A percentile compares a stretch with the other conserved stretches of the same genome.
Evolutionary conservation across 2,888 invertebrate species (phyloP).

Genomic region (Buathra laborator): DNA sequence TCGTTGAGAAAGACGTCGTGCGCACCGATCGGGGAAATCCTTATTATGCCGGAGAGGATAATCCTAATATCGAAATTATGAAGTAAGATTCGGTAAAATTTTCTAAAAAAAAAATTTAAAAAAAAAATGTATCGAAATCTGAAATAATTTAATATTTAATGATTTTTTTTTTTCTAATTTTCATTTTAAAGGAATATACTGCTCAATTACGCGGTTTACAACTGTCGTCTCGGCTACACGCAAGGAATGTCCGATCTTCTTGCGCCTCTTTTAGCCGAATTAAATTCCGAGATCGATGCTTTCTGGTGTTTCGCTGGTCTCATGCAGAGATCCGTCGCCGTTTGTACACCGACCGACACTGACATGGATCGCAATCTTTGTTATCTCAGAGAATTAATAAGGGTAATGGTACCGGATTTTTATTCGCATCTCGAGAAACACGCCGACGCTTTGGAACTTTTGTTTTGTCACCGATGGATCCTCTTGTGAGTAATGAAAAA

Average conservation of each 20-base stretch:
- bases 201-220: slow-evolving; percentile 96
- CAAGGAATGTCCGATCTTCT: slow-evolving; percentile 99
- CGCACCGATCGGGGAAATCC: slow-evolving; percentile 97
- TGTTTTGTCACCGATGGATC: slow-evolving; percentile 98
- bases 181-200: slow-evolving; percentile 90
- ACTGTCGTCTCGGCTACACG: slow-evolving; percentile 94
- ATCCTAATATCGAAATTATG: slow-evolving; percentile 96
- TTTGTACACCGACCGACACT: slow-evolving; percentile 96
- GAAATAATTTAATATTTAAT: neutral
- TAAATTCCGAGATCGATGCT: slow-evolving; percentile 97
- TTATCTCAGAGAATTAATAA: slow-evolving; percentile 94
- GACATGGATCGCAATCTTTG: slow-evolving; percentile 97
- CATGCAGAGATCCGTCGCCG: slow-evolving; percentile 97
- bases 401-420: slow-evolving; percentile 96
- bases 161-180: neutral
- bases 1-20: slow-evolving; percentile 98
- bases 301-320: slow-evolving; percentile 99
- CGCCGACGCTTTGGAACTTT: slow-evolving; percentile 94
- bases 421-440: slow-evolving; percentile 94
- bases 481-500: slow-evolving; percentile 89
- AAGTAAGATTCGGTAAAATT: slow-evolving; percentile 86
- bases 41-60: slow-evolving; percentile 96
- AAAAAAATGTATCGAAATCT: slow-evolving; percentile 10
- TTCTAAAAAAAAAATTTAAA: neutral
- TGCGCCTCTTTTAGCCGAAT: slow-evolving; percentile 96